phyloP scores from a whole-genome alignment of 2,113 vertebrate genomes.

The Leiothrix lutea region DNA sequence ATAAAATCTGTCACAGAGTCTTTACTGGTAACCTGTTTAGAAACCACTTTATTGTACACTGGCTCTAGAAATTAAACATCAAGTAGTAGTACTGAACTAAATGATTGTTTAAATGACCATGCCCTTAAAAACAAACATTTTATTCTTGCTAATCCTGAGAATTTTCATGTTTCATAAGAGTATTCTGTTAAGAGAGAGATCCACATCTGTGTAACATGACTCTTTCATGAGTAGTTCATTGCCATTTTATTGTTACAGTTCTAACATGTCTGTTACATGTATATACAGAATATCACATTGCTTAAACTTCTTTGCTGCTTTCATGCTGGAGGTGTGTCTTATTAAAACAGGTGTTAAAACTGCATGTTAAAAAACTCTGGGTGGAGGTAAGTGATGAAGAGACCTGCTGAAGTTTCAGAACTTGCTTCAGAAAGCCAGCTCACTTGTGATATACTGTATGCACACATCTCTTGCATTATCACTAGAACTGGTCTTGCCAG shows the following conservation, averaged over 20 bases:
- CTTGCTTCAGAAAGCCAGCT: slow-evolving; percentile 20
- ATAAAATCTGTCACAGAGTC: not conserved
- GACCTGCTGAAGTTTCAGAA: slow-evolving; percentile 5
- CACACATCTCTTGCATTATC: not conserved
- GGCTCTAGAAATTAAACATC: not conserved
- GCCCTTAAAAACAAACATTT: not conserved
- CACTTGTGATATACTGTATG: slow-evolving; percentile 35
- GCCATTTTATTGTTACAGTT: slow-evolving; percentile 1
- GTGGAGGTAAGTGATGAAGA: slow-evolving; percentile 6
- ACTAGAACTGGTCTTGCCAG: not conserved
- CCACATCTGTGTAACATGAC: not conserved
- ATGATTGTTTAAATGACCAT: not conserved
- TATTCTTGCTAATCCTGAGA: not conserved
- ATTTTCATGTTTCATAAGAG: not conserved
- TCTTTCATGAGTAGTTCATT: not conserved
- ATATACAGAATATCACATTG: slow-evolving; percentile 40
- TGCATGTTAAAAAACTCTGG: not conserved
- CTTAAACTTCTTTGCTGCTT: slow-evolving; percentile 9
- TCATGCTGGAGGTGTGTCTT: not conserved
- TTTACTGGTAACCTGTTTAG: not conserved
- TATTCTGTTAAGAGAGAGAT: not conserved
- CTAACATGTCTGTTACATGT: not conserved
- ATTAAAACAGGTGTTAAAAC: slow-evolving; percentile 7
- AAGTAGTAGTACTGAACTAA: not conserved
- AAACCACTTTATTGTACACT: not conserved